Base-by-base conservation (phyloP, 2,888 invertebrate genomes). In the Seira sanloemensis region DNA sequence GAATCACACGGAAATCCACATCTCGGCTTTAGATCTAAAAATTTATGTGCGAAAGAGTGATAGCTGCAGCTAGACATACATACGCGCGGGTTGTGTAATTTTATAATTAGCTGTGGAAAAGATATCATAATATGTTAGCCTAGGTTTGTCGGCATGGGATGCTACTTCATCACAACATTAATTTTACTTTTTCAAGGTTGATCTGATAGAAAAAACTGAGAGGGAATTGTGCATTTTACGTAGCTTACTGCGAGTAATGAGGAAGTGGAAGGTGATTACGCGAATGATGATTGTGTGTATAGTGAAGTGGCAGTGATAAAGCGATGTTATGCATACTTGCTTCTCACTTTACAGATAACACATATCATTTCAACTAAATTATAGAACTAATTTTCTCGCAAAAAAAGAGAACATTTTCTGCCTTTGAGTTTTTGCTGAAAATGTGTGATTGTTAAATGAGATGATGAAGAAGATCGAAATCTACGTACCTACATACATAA, bases 141-240 rank as follows among this genome's bases (percentile, higher is more conserved):
- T 37, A 37, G 37, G 37, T 37, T 37, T 12, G 37, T 12, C 37
- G 37, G 37, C 37, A 4, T 37, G 37, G 12, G 4, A 37, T 37
- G 37, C 37, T 37, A 37, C 12, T 7, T 37, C 37, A 37, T 37
- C 37, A 37, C 37, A 37, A 37, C 37, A 37, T 37, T 18, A 46
- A 71, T 50, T 71, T 71, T 24, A 72, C 54, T 54, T 72, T 68
- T 72, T 72, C 72, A 72, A 72, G 72, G 72, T 72, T 72, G 72
- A 58, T 9, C 26, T 71, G 71, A 58, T 58, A 72, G 54, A 72
- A 50, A n/a, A n/a, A n/a, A n/a, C n/a, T n/a, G n/a, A n/a, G n/a
- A n/a, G n/a, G n/a, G n/a, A n/a, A n/a, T n/a, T n/a, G n/a, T n/a
- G n/a, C n/a, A n/a, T n/a, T n/a, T n/a, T n/a, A n/a, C n/a, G n/a